Evolutionary conservation across 2,113 vertebrate genomes (phyloP).

Genomic region (Plecotus auritus): DNA sequence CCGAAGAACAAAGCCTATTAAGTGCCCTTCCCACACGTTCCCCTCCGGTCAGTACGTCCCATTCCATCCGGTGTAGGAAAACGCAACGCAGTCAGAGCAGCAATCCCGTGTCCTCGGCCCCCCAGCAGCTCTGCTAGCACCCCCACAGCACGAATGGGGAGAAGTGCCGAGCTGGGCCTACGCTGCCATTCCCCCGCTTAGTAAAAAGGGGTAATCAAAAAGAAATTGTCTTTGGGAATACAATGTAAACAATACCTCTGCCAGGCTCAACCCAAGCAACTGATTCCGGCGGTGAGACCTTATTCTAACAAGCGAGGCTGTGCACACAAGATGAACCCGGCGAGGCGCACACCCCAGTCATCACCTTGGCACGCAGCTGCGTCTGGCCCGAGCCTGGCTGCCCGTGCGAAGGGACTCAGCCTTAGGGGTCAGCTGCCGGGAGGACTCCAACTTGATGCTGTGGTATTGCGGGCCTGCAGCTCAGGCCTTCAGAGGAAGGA

Average conservation of each 20-base stretch:
- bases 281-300: background rate
- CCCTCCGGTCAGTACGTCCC: background rate
- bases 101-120: background rate
- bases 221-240: conserved; percentile 53
- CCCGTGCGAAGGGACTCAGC: background rate
- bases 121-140: background rate
- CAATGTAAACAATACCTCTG: conserved; percentile 45
- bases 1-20: background rate
- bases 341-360: background rate
- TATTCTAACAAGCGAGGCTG: background rate
- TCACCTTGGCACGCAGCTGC: background rate
- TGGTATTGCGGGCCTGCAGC: background rate
- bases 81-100: background rate
- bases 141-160: background rate
- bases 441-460: background rate
- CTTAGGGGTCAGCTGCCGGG: background rate
- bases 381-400: background rate
- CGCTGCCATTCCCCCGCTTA: background rate
- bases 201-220: conserved; percentile 52
- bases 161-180: background rate
- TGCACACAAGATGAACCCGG: background rate
- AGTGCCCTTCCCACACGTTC: background rate
- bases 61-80: background rate
- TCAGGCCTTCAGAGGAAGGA: background rate
- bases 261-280: background rate